Base-by-base conservation (phyloP, 2,888 invertebrate genomes). In the Ornithoptera priamus region DNA sequence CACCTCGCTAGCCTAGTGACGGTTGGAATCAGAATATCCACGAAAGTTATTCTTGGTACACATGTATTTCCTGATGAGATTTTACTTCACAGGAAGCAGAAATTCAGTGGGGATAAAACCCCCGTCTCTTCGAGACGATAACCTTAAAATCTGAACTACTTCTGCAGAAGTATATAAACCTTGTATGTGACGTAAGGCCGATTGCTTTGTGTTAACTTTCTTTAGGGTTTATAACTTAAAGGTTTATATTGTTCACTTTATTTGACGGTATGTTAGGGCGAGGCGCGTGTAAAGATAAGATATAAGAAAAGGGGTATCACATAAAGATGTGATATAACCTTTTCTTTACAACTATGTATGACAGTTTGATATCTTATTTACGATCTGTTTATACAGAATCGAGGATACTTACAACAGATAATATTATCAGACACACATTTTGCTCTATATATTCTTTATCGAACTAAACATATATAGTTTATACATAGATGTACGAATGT, bases 291-390 rank as follows among this genome's bases (percentile, higher is more conserved):
- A 39, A 39, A 39, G 39, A 39, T 39, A 39, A 39, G 8, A 39
- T 39, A 39, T 39, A 39, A 39, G 39, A 39, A 39, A 39, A 30
- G 10, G 39, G 39, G 39, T 39, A 39, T 10, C 57, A 10, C 57
- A 8, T n/a, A 20, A 20, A 8, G 15, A 18, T 20, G 18, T 57
- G 20, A 8, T n/a, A 57, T 57, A 57, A 8, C 57, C 8, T 57
- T 20, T 57, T 10, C 57, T 57, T 20, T 57, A 10, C 57, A 57
- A 20, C 20, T 18, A 20, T 6, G 12, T 18, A 20, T 18, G 20
- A 57, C 20, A 57, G n/a, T 57, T 20, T 57, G 57, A 57, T 57
- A 57, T 57, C 57, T 57, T 57, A 20, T 57, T 57, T 57, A 57
- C 57, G 57, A 57, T 57, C 57, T 57, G 57, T 57, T 57, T 57